Base-by-base conservation (phyloP, 2,888 invertebrate species). In the Linnaemya tessellans region DNA sequence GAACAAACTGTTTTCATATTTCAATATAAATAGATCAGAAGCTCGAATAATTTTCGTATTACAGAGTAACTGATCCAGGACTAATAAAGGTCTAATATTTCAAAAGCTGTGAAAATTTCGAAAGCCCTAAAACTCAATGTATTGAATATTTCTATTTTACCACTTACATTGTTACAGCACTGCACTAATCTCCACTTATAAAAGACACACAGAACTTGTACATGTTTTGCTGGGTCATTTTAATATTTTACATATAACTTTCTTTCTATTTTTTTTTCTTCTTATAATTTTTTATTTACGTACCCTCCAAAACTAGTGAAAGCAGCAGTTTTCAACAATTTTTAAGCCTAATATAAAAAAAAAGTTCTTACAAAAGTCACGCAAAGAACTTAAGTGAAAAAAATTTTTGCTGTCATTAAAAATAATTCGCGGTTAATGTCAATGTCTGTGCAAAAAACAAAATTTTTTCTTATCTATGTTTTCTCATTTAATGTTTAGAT, bases 351-450 rank as follows among this genome's bases (percentile, higher is more conserved):
- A 84, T 70, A 70, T 60, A 49, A 70, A 75, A 43, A 75, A 75
- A n/a, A 62, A 62, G 25, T 22, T 56, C 56, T 1, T 15, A 25
- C 18, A 9, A 62, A 68, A 62, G 49, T 18, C 43, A 13, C 38
- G 20, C 13, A 71, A 65, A 56, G 25, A 8, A 13, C 15, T 46
- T 46, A 11, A 46, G 3, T 3, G 9, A 51, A 79, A 65, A 79
- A 51, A 80, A 56, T 38, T 65, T 22, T 65, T 80, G 71, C 67
- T 80, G 60, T 77, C 43, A 68, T 65, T 80, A 43, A 77, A 73
- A 71, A 67, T 73, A 77, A 60, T 75, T 80, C 60, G 64, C 60
- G 65, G 80, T 54, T 80, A 75, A 84, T 80, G 80, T 75, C 80
- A 84, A 80, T 80, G 77, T 51, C 71, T 77, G 64, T 74, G 65